These are phyloP conservation scores for Euphysa ruthae DNA, from an alignment of 30 jellyfish, hydroid and myxozoan species.

Conservation along the genomic window DNA sequence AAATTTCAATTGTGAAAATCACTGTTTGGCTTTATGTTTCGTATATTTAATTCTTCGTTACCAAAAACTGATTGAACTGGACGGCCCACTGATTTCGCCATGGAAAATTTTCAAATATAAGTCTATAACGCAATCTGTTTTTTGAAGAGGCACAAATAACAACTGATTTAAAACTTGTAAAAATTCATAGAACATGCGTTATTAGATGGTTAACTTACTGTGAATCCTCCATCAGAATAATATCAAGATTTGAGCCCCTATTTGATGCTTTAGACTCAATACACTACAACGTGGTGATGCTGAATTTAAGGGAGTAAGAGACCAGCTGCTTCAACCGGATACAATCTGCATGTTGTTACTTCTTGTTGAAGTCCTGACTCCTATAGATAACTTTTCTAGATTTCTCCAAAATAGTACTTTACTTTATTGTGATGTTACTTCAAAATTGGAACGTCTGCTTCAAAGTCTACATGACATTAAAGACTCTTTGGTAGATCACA, in stretches of 20 bases:
- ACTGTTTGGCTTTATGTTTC: too few species aligned
- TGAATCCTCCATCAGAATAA: not conserved
- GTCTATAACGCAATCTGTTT: too few species aligned
- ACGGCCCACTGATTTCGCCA: too few species aligned
- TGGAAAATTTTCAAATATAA: too few species aligned
- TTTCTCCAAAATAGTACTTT: slow-evolving; percentile 1
- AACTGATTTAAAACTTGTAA: not conserved
- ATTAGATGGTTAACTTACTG: slow-evolving; percentile 1
- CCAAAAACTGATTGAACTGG: too few species aligned
- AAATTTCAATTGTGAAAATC: too few species aligned
- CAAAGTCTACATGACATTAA: not conserved
- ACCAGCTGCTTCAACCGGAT: not conserved
- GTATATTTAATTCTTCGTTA: too few species aligned
- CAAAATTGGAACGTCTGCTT: not conserved
- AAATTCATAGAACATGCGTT: not conserved
- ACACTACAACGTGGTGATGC: not conserved
- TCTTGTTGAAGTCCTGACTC: not conserved
- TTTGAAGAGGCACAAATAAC: not conserved
- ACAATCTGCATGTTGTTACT: not conserved
- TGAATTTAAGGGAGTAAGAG: not conserved
- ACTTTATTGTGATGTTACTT: not conserved
- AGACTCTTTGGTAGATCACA: not conserved
- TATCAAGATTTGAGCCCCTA: not conserved
- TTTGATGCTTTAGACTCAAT: not conserved
- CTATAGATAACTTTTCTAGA: not conserved